A percentile compares a stretch with the other conserved stretches of the same genome.
phyloP scores from a whole-genome alignment of 2,113 vertebrate genomes.

The Tetrao urogallus region DNA sequence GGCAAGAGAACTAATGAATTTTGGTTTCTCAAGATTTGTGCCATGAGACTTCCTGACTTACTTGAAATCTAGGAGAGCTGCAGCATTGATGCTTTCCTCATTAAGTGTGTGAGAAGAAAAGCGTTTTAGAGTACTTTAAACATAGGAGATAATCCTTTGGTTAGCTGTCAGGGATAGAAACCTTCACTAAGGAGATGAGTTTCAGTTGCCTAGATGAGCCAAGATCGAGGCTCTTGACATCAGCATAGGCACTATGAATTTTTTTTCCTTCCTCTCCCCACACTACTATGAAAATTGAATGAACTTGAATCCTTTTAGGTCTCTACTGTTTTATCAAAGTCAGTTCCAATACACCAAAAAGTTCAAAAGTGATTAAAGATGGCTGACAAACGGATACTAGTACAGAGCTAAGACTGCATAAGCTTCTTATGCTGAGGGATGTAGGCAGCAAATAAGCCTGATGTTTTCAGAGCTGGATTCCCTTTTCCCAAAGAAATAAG shows the following conservation, averaged over 20 bases:
- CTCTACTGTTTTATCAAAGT: neutral
- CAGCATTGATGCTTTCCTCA: neutral
- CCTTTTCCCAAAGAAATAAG: neutral
- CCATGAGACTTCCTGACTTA: neutral
- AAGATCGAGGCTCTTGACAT: neutral
- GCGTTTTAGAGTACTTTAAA: neutral
- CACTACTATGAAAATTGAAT: neutral
- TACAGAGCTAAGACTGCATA: neutral
- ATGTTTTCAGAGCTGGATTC: neutral
- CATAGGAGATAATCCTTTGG: neutral
- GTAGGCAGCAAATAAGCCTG: neutral
- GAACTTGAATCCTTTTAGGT: neutral
- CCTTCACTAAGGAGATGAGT: accelerated
- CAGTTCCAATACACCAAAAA: neutral
- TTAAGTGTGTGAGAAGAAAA: neutral
- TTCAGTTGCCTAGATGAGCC: neutral
- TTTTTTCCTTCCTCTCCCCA: neutral
- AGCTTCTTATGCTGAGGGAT: neutral
- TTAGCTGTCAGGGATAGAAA: neutral
- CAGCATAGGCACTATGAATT: neutral
- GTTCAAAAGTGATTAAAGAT: neutral
- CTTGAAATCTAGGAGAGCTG: neutral
- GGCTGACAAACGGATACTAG: neutral
- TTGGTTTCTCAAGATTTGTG: neutral
- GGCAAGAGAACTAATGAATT: neutral